Percentiles rank a stretch among this genome's conserved stretches.
Evolutionary conservation across 1,140 invertebrate genomes (phyloP).

Genomic region (Ptiloglossa arizonensis): DNA sequence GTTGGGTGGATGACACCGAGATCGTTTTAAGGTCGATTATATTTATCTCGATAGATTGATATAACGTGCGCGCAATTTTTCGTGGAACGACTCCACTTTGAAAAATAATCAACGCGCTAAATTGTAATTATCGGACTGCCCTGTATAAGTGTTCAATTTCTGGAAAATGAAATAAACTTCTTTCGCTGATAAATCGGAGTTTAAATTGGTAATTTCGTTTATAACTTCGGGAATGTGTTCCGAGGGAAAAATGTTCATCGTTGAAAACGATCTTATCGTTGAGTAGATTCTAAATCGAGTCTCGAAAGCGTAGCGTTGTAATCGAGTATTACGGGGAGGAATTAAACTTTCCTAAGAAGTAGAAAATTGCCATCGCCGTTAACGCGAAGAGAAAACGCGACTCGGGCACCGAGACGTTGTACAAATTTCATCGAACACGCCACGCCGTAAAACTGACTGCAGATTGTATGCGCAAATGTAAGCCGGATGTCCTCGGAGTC

Average conservation of each 20-base stretch:
- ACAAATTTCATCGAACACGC: conserved; percentile 27
- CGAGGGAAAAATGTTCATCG: no score
- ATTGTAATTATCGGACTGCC: no score
- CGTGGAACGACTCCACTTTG: no score
- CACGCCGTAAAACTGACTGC: conserved; percentile 37
- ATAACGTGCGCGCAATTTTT: no score
- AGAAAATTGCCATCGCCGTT: conserved; percentile 9
- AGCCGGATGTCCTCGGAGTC: conserved; percentile 23
- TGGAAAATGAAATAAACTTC: no score
- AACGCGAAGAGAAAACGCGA: not conserved
- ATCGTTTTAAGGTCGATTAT: no score
- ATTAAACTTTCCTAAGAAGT: not conserved
- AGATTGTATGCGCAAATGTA: conserved; percentile 45
- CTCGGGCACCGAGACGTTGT: not conserved
- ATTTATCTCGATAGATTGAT: no score
- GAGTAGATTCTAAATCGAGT: not conserved
- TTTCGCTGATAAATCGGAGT: no score
- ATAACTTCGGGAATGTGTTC: no score
- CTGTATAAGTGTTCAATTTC: no score
- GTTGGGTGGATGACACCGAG: no score
- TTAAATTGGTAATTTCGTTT: no score
- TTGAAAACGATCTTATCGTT: not conserved
- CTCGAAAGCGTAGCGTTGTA: not conserved
- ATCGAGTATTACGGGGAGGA: not conserved
- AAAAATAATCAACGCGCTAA: not conserved